These are phyloP conservation scores for Melanitta fusca DNA, from an alignment of 2,797 vertebrate genomes.

Conservation along the genomic window DNA sequence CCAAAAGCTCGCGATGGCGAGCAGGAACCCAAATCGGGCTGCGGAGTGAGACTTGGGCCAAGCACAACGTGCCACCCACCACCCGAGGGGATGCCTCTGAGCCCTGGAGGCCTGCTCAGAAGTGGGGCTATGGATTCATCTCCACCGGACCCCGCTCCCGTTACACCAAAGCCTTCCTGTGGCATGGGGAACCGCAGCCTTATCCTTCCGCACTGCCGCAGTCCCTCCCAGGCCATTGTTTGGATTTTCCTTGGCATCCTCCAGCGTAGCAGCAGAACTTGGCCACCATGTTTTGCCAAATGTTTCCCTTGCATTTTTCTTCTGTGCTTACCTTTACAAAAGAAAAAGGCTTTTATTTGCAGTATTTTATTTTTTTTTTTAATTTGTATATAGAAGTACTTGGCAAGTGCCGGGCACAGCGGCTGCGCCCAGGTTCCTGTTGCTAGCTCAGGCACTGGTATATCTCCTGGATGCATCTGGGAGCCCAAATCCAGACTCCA, in stretches of 20 bases:
- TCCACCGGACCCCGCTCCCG: background rate
- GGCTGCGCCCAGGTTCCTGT: constrained; percentile 5
- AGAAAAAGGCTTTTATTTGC: background rate
- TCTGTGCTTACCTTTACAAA: constrained; percentile 26
- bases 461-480: background rate
- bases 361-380: background rate
- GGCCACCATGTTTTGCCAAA: constrained; percentile 59
- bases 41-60: background rate
- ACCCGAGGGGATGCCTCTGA: accelerated
- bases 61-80: background rate
- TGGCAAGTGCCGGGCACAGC: background rate
- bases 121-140: accelerated
- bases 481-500: background rate
- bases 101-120: background rate
- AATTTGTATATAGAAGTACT: background rate
- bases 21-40: background rate
- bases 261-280: background rate
- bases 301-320: constrained; percentile 63
- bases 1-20: accelerated
- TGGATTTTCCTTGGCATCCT: constrained; percentile 56
- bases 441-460: background rate
- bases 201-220: constrained; percentile 58
- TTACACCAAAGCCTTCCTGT: background rate
- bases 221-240: constrained; percentile 66
- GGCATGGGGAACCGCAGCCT: constrained; percentile 25